Base-by-base conservation (phyloP, 92 coral and sea anemone genomes). In the Palythoa caribaeorum region DNA sequence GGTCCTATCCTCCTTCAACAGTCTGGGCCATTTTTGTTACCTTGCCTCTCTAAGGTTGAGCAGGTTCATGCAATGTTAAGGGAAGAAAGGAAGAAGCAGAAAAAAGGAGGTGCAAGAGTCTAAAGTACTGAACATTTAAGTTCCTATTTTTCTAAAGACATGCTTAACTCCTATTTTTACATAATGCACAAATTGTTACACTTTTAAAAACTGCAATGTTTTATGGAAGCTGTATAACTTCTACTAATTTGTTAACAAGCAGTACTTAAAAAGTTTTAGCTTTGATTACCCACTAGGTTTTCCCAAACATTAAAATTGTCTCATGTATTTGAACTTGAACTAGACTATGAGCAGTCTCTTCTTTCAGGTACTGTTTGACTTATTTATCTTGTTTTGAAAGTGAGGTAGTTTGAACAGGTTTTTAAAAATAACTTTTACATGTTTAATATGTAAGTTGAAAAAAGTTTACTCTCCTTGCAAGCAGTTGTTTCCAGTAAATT, bases 1-100 rank as follows among this genome's bases (percentile, higher is more conserved):
- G 86, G 86, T 59, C 85, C 85, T n/a, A 74, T 80, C 73, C 71
- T 1, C 17, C 71, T 80, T 60, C 70, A 80, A 80, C 55, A 70
- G 8, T 80, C 73, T 80, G 28, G 51, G 69, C 86, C 74, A 28
- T 54, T 80, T 80, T 50, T 50, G 54, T 6, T 80, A 54, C 71
- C 55, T 21, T 54, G 86, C 12, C 52, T 80, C 35, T 55, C 37
- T 44, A 70, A 80, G 54, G 86, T 80, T 53, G 86, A 80, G 55
- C 48, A 62, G 44, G 57, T 63, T 12, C 55, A 63, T 17, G 3
- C 21, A 2, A 63, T 21, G 54, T 57, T 81, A 13, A 62, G 57
- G 76, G 20, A 39, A 81, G 47, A 81, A 17, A 81, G 86, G 38
- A 81, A 81, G 39, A 36, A 63, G 40, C 40, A 75, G 38, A 44